Conservation (phyloP, 1,140 invertebrate genomes). For the Hestina assimilis region DNA sequence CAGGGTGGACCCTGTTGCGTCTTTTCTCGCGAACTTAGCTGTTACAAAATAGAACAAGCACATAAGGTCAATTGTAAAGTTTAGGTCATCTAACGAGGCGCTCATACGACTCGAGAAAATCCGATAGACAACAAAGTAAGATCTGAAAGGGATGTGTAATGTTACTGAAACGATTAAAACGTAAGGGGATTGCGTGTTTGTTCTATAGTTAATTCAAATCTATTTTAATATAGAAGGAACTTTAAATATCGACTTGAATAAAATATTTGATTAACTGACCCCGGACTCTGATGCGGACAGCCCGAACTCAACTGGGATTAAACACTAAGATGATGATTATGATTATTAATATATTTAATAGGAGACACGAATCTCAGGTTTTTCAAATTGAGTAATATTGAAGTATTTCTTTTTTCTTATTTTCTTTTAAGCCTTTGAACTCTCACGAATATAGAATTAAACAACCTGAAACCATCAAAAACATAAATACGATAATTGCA, state of each 20-base stretch:
- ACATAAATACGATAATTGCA: neutral
- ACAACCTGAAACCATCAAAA: neutral
- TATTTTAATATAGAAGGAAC: too few relatives aligned
- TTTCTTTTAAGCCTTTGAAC: too few relatives aligned
- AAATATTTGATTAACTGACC: too few relatives aligned
- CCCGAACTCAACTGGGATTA: too few relatives aligned
- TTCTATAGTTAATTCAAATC: neutral
- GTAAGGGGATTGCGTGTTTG: neutral
- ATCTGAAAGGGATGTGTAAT: neutral
- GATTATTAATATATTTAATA: too few relatives aligned
- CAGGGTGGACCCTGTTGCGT: constrained; percentile 6
- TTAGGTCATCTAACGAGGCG: neutral
- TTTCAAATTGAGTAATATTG: too few relatives aligned
- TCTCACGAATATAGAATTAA: too few relatives aligned
- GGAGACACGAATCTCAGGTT: too few relatives aligned
- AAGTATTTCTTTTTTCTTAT: neutral
- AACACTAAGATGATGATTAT: too few relatives aligned
- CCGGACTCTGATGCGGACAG: too few relatives aligned
- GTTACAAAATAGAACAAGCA: constrained; percentile 6
- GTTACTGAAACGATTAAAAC: neutral
- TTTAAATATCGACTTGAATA: too few relatives aligned
- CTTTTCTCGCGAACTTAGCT: neutral
- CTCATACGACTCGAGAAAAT: neutral
- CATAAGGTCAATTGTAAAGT: neutral
- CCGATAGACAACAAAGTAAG: neutral